Evolutionary conservation across 2,113 vertebrate genomes (phyloP).

Genomic region (Tragelaphus strepsiceros): DNA sequence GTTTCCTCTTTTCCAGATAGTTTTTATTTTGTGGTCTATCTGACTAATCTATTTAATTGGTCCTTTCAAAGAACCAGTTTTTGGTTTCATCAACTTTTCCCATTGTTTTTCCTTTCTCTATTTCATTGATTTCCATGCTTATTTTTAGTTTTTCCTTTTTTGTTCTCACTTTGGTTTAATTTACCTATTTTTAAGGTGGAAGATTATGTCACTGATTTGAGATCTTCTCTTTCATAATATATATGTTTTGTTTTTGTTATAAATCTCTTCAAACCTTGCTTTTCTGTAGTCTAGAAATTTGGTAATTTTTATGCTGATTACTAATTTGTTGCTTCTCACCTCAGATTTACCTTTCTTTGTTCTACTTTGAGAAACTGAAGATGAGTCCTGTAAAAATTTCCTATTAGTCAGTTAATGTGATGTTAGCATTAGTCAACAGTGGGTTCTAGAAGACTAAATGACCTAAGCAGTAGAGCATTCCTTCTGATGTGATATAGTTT

Average conservation of each 20-base stretch:
- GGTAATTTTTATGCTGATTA: neutral
- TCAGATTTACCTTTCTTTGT: neutral
- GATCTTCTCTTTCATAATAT: neutral
- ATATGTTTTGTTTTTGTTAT: neutral
- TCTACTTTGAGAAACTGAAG: neutral
- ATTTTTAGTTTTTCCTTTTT: neutral
- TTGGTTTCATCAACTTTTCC: neutral
- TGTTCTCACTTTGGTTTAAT: neutral
- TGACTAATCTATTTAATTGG: neutral
- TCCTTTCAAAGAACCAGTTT: neutral
- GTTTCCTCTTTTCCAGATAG: neutral
- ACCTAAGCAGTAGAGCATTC: neutral
- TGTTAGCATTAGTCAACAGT: neutral
- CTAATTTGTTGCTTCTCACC: neutral
- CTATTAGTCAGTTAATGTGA: too few relatives aligned
- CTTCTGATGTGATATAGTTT: neutral
- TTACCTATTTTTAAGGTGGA: neutral
- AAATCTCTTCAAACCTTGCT: neutral
- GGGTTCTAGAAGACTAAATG: neutral
- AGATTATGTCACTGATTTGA: neutral
- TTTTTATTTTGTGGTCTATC: neutral
- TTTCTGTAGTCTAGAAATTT: neutral
- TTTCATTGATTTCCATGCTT: neutral
- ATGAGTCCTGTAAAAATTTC: neutral
- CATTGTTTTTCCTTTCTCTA: neutral